Percentiles rank a stretch among this genome's conserved stretches.
These are phyloP conservation scores for Anas capensis DNA, from an alignment of 2,797 vertebrate species.

Conservation along the genomic window DNA sequence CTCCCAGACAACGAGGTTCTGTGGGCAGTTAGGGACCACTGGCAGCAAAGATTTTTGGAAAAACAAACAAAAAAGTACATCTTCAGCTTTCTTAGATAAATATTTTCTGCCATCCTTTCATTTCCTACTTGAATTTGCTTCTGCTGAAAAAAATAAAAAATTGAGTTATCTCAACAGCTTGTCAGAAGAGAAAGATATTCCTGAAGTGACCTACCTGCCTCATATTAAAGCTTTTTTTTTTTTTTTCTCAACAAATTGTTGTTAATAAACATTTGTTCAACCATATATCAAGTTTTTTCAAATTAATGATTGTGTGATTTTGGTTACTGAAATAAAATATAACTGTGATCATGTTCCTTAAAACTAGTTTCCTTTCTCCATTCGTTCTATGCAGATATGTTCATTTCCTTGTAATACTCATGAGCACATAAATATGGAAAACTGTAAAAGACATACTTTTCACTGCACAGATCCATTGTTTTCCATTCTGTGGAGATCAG, in stretches of 20 bases:
- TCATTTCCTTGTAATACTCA: not conserved
- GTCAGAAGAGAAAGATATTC: constrained; percentile 34
- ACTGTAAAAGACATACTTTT: constrained; percentile 13
- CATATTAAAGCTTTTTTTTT: constrained; percentile 2
- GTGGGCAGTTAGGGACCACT: not conserved
- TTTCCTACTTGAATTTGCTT: not conserved
- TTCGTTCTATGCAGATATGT: not conserved
- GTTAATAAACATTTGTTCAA: constrained; percentile 49
- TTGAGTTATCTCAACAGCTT: constrained; percentile 30
- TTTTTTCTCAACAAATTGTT: not conserved
- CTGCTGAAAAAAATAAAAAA: not conserved
- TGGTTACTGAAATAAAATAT: not conserved
- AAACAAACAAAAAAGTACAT: not conserved
- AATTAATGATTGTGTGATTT: constrained; percentile 9
- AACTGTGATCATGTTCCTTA: not conserved
- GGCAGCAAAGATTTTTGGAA: not conserved
- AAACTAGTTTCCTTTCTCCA: not conserved
- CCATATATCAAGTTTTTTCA: constrained; percentile 25
- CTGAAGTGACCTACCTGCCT: constrained; percentile 45
- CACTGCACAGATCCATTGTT: not conserved
- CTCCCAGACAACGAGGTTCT: not conserved
- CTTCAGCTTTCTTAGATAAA: not conserved
- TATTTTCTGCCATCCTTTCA: not conserved
- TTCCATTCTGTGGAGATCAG: not conserved
- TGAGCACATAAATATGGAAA: constrained; percentile 24